These are phyloP conservation scores for Apocrypta bakeri DNA, from an alignment of 1,140 invertebrate genomes.

Conservation along the genomic window DNA sequence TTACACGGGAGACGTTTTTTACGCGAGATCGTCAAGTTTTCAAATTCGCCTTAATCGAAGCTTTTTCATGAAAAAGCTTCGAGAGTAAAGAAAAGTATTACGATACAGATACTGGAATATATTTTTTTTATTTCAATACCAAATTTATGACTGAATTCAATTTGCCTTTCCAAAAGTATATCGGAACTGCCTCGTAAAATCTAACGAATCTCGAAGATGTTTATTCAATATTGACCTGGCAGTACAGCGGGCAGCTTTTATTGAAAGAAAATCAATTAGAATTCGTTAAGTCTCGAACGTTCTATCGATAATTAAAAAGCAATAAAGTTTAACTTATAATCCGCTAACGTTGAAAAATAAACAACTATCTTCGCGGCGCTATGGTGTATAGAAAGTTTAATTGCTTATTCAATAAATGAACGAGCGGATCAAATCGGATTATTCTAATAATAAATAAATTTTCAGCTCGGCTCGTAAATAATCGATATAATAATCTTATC, in stretches of 20 bases:
- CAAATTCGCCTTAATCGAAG: neutral
- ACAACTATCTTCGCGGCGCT: too few species aligned
- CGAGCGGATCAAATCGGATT: neutral
- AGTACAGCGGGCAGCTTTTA: too few species aligned
- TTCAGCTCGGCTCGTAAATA: neutral
- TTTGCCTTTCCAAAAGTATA: neutral
- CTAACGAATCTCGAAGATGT: neutral
- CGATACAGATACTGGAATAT: neutral
- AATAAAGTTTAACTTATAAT: neutral
- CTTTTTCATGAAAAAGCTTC: neutral
- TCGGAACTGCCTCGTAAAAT: neutral
- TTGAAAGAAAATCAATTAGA: neutral
- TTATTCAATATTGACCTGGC: neutral
- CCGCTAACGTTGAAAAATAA: neutral
- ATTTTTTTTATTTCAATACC: neutral
- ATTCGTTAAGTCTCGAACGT: neutral
- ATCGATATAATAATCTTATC: too few species aligned
- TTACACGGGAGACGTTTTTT: neutral
- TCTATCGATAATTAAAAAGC: neutral
- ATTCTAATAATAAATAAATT: neutral
- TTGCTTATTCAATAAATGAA: slow-evolving; percentile 3
- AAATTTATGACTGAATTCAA: neutral
- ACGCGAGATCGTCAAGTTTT: neutral
- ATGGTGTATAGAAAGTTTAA: neutral
- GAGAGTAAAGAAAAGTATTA: neutral